Base-by-base conservation (phyloP, 2,113 vertebrate genomes). In the Lepus timidus region DNA sequence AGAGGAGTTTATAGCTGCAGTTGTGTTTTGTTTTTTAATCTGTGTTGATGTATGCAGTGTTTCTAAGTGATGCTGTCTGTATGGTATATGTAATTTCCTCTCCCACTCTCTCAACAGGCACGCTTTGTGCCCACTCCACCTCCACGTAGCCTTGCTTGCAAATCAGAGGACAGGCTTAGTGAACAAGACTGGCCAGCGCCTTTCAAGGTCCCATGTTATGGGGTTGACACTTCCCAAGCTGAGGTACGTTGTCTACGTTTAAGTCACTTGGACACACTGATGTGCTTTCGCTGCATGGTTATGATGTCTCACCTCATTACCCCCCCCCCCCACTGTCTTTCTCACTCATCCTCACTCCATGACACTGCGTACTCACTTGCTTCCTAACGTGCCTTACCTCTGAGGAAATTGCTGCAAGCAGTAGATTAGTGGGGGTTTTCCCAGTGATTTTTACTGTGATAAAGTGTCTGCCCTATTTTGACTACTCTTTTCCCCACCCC, bases 81-180 rank as follows among this genome's bases (percentile, higher is more conserved):
- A 78, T n/a, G n/a, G 31, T 20, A 16, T 49, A 36, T 92, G 49
- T 89, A 84, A 93, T 93, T 93, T 93, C 39, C 22, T 96, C 9
- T 96, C 8, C 16, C 16, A 29, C 0, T 85, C 85, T 97, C 73
- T 95, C 44, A 49, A 36, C 64, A 94, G 73, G 84, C 62, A 78
- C 39, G 23, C 6, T 94, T 70, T 80, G 14, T 89, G 80, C 81
- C 91, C 64, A 78, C 74, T 25, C 74, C 70, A 68, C 51, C 61
- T 65, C 81, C 81, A 36, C 61, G 65, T 39, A 90, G 70, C 71
- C 86, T 73, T 78, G 86, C 62, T 93, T 93, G 84, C 55, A 94
- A 81, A 58, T 91, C 89, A 85, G 96, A 93, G 81, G 64, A 92
- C 81, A 90, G 81, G 16, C 73, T 93, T 68, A 74, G 9, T 1